These are phyloP conservation scores for Corella eumyota DNA, from an alignment of 23 tunicate genomes.

Conservation along the genomic window DNA sequence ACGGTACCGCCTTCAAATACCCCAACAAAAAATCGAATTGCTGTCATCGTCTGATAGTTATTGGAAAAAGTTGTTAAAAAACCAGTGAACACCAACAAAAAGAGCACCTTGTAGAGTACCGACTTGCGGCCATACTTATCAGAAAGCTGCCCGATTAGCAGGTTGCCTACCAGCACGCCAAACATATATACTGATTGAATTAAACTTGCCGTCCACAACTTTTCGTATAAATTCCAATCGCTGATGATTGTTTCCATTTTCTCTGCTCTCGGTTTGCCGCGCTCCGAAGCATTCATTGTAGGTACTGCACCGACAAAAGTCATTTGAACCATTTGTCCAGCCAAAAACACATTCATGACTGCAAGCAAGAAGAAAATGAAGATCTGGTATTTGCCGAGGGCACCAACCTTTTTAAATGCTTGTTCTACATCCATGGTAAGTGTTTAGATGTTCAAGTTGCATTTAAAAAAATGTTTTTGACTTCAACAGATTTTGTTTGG, in stretches of 20 bases:
- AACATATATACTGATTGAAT: constrained; percentile 72
- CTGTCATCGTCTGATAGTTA: constrained; percentile 33
- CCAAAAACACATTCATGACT: constrained; percentile 37
- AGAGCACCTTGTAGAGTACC: constrained; percentile 42
- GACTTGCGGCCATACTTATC: constrained; percentile 82
- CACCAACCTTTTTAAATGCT: constrained; percentile 50
- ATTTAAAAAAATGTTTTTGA: neutral
- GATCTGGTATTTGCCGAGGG: constrained; percentile 56
- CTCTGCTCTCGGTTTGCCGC: constrained; percentile 5
- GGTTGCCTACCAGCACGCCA: constrained; percentile 84
- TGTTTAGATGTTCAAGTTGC: neutral
- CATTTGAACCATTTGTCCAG: constrained; percentile 48
- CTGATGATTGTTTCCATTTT: no score
- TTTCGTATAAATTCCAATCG: constrained; percentile 63
- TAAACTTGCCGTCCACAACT: constrained; percentile 22
- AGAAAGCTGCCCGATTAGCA: constrained; percentile 74
- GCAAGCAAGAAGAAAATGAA: constrained; percentile 28
- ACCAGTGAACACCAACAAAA: constrained; percentile 29
- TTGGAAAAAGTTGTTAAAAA: constrained; percentile 43
- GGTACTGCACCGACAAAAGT: constrained; percentile 33
- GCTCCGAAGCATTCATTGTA: constrained; percentile 6
- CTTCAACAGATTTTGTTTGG: neutral
- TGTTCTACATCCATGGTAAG: constrained; percentile 51
- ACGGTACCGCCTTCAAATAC: constrained; percentile 77
- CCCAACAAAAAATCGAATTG: constrained; percentile 77